Evolutionary conservation across 1,140 invertebrate species (phyloP).

Genomic region (Laodelphax striatellus): DNA sequence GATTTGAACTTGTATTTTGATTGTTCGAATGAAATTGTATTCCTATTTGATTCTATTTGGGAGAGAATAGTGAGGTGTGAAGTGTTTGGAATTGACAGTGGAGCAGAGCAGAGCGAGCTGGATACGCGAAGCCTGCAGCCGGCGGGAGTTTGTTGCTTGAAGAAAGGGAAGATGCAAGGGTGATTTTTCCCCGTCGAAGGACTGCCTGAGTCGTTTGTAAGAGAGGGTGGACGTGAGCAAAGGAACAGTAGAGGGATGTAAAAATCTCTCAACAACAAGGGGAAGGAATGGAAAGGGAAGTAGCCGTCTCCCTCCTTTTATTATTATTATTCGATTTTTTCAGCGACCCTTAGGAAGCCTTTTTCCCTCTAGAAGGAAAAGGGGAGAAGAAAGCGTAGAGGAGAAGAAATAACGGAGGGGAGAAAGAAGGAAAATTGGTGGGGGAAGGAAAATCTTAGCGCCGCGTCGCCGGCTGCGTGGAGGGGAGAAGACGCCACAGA

Average conservation of each 20-base stretch:
- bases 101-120: no score
- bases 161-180: no score
- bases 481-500: constrained; percentile 23
- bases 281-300: not conserved
- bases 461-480: constrained; percentile 9
- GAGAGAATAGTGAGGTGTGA: no score
- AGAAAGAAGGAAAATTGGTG: constrained; percentile 16
- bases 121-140: no score
- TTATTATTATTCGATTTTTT: not conserved
- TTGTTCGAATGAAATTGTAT: no score
- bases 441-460: constrained; percentile 16
- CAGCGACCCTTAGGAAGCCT: not conserved
- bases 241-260: constrained; percentile 1
- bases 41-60: no score
- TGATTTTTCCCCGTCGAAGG: not conserved
- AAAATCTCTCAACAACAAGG: not conserved
- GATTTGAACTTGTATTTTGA: no score
- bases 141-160: no score
- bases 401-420: constrained; percentile 9
- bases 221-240: not conserved
- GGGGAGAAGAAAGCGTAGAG: not conserved
- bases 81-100: no score
- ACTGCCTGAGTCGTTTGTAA: no score
- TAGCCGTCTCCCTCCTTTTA: constrained; percentile 7
- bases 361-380: no score